Conservation (phyloP, 2,113 vertebrate genomes). For the Eupsittula cactorum region DNA sequence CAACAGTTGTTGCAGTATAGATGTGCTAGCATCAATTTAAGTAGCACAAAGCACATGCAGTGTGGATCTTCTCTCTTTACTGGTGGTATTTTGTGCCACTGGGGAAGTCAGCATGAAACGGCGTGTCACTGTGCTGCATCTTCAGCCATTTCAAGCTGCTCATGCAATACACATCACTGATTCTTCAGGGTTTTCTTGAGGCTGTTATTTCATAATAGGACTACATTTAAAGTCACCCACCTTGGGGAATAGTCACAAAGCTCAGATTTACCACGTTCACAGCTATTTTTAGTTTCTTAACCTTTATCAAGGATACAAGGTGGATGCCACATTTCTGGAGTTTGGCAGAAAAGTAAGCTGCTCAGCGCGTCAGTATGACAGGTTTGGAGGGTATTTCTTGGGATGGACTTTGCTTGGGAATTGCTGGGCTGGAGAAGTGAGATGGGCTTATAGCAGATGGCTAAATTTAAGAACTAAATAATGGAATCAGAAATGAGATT, state of each 20-base stretch:
- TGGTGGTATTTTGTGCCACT: rapidly evolving
- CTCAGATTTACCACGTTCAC: not conserved
- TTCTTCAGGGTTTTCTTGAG: not conserved
- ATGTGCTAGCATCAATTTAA: not conserved
- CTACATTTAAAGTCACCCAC: not conserved
- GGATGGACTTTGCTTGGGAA: not conserved
- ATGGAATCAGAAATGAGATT: not conserved
- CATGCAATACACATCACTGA: not conserved
- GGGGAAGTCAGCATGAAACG: not conserved
- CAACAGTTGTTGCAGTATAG: not conserved
- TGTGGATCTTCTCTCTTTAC: not conserved
- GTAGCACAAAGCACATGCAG: not conserved
- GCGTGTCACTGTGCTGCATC: too few relatives aligned
- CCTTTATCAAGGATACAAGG: not conserved
- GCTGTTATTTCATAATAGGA: not conserved
- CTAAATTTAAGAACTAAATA: not conserved
- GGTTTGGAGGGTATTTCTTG: not conserved
- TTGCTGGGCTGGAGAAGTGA: not conserved
- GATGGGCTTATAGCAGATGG: not conserved
- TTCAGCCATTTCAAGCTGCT: not conserved
- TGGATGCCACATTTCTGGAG: not conserved
- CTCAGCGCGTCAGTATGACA: not conserved
- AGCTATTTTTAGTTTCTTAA: not conserved
- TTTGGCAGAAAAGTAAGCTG: not conserved
- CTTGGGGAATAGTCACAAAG: not conserved